Evolutionary conservation across 2,888 invertebrate genomes (phyloP), one percentile per base, ranked within the genome.

Genomic region (Oscheius sp.): DNA sequence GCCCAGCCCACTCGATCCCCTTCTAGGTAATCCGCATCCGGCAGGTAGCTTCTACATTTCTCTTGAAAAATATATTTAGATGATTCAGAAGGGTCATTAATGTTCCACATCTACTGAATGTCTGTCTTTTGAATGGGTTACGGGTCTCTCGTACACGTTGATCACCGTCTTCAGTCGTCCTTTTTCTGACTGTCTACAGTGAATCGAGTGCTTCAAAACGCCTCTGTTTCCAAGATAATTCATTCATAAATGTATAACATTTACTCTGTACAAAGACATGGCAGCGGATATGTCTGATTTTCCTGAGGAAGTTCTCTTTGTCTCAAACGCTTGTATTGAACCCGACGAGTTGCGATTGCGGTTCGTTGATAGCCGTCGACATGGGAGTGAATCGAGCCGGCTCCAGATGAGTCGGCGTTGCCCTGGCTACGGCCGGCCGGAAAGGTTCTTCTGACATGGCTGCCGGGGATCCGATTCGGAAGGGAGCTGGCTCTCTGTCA

Each of bases 311-410:
- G 42, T n/a, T 66, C 53, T 50, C 11, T 37, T 29, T 65, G 21
- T 32, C 32, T 73, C 57, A 74, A n/a, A 74, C 74, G 53, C 74
- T 74, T 66, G 74, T 74, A 57, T 74, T 74, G 60, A 74, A 74
- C 51, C 74, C 74, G 58, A 74, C 57, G 4, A 74, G 66, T n/a
- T 29, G 33, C 32, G 59, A 37, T 37, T 53, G 51, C 3, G 37
- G 60, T 10, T 48, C 62, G n/a, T 47, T 55, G 29, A 33, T 37
- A 11, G 60, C 62, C 11, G 53, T 32, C 42, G 72, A 72, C 62
- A 74, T 57, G 9, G 74, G 74, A 13, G 74, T 59, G 32, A 74
- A 74, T 9, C 74, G 51, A 2, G 37, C 57, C 11, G 74, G 74
- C 33, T 74, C 74, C n/a, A 74, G 42, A 13, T 66, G 32, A 1